These are phyloP conservation scores for Leptocoma aspasia DNA, from an alignment of 2,113 vertebrate species.

Conservation along the genomic window DNA sequence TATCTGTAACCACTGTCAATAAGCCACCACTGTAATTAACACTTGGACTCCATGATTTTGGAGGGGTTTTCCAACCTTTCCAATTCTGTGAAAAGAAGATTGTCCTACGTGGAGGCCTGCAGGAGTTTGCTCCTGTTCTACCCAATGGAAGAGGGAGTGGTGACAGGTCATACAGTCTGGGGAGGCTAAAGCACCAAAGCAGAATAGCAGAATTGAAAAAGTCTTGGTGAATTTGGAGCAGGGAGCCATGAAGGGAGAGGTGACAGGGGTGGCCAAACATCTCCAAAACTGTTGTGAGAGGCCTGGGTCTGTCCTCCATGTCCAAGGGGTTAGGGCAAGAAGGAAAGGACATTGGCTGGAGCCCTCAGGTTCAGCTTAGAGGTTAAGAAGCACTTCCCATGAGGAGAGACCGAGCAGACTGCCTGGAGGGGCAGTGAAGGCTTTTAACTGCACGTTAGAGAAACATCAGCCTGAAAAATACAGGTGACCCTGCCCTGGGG, in stretches of 20 bases:
- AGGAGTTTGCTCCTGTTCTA: neutral
- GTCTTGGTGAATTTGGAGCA: neutral
- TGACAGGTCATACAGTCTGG: neutral
- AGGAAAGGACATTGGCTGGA: neutral
- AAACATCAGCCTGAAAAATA: neutral
- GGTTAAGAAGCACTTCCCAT: neutral
- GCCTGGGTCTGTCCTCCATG: neutral
- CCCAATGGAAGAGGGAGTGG: neutral
- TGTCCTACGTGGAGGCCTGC: fast-evolving
- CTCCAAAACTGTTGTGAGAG: neutral
- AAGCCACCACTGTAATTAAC: neutral
- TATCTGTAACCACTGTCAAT: neutral
- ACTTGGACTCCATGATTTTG: neutral
- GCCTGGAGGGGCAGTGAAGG: neutral
- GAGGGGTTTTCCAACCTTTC: neutral
- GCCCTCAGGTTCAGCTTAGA: neutral
- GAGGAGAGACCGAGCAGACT: neutral
- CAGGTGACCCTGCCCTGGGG: neutral
- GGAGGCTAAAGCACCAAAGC: neutral
- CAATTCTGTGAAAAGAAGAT: neutral
- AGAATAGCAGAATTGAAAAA: neutral
- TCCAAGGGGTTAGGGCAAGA: neutral
- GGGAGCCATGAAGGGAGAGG: neutral
- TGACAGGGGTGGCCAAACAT: neutral
- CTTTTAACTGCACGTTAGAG: neutral